phyloP scores from a whole-genome alignment of 2,797 vertebrate genomes.

The Lutjanus campechanus region DNA sequence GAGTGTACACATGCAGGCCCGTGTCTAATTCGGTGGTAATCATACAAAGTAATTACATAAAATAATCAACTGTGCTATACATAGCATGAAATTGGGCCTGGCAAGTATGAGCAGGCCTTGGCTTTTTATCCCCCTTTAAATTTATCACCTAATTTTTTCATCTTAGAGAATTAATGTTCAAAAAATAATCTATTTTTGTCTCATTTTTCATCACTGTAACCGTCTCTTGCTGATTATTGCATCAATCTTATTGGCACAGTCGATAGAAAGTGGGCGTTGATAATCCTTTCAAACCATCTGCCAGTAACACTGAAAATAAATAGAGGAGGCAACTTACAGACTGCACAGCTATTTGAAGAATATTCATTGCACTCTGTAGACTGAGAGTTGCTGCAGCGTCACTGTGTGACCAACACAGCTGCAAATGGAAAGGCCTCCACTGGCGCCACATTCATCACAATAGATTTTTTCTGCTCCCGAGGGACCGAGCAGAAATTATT shows the following conservation, averaged over 20 bases:
- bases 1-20: constrained; percentile 13
- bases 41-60: constrained; percentile 28
- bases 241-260: constrained; percentile 65
- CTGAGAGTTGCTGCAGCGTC: constrained; percentile 56
- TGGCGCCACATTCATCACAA: constrained; percentile 80
- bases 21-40: constrained; percentile 44
- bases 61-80: constrained; percentile 31
- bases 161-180: constrained; percentile 9
- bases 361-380: constrained; percentile 78
- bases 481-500: constrained; percentile 73
- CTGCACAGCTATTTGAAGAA: constrained; percentile 65
- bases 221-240: constrained; percentile 57
- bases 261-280: constrained; percentile 74
- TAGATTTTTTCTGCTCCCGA: constrained; percentile 69
- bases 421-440: constrained; percentile 70
- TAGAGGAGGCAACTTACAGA: constrained; percentile 63
- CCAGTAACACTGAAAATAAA: constrained; percentile 75
- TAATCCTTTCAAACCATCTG: constrained; percentile 75
- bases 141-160: constrained; percentile 21
- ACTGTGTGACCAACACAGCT: constrained; percentile 63
- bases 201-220: constrained; percentile 51
- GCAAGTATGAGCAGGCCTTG: neutral
- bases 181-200: constrained; percentile 14
- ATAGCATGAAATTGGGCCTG: constrained; percentile 19
- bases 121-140: neutral